phyloP scores from a whole-genome alignment of 2,888 invertebrate species.

The Trissoscelio sp. region DNA sequence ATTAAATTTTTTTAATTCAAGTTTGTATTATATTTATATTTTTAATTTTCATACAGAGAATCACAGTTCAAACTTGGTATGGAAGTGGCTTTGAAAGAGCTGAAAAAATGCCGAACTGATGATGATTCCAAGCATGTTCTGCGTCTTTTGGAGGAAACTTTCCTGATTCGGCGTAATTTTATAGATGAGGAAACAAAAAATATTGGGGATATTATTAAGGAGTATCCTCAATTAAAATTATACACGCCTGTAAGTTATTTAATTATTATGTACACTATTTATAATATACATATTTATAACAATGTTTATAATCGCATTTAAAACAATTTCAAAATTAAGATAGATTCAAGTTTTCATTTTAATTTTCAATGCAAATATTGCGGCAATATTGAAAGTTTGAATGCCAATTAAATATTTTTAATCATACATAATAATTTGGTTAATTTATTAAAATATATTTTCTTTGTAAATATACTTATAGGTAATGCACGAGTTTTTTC shows the following conservation, averaged over 20 bases:
- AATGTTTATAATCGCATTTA: background rate
- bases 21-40: too few species aligned
- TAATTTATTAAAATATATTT: too few species aligned
- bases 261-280: background rate
- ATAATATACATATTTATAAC: background rate
- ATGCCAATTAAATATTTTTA: background rate
- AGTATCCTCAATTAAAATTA: constrained; percentile 29
- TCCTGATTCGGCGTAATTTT: background rate
- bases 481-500: background rate
- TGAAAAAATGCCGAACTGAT: background rate
- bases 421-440: too few species aligned
- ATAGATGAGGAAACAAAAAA: background rate
- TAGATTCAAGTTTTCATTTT: too few species aligned
- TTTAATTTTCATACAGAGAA: too few species aligned
- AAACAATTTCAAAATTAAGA: background rate
- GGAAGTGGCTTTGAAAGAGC: constrained; percentile 3
- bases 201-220: background rate
- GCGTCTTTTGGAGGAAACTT: background rate
- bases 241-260: constrained; percentile 12
- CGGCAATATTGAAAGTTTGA: too few species aligned
- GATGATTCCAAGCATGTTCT: constrained; percentile 16
- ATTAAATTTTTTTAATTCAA: too few species aligned
- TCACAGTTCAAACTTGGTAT: background rate
- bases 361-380: too few species aligned
- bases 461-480: constrained; percentile 4